Evolutionary conservation across 2,888 invertebrate species (phyloP).

Genomic region (Penaeus monodon): DNA sequence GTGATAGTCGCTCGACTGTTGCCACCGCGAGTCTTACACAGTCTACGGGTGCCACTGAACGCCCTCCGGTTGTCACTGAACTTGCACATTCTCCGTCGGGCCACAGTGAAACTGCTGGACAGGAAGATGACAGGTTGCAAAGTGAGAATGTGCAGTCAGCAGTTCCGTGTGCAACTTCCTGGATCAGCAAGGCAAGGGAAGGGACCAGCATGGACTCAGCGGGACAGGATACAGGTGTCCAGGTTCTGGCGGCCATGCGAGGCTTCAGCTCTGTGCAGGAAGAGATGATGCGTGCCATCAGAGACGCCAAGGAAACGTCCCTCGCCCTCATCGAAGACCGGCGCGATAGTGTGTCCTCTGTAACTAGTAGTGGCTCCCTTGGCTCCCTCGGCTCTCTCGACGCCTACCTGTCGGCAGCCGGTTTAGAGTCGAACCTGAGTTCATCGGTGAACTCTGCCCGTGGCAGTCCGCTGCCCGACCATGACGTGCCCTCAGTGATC

Average conservation of each 20-base stretch:
- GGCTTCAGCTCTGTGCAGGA: conserved; percentile 58
- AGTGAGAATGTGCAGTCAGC: no score
- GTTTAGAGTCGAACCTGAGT: conserved; percentile 27
- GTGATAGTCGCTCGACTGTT: no score
- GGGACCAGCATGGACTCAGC: background rate
- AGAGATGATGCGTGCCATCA: conserved; percentile 60
- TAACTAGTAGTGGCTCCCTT: conserved; percentile 42
- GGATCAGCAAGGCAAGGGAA: background rate
- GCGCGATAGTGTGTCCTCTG: conserved; percentile 54
- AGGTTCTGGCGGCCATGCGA: conserved; percentile 49
- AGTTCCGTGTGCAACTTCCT: no score
- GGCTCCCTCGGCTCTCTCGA: conserved; percentile 51
- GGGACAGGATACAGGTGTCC: background rate
- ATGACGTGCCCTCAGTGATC: background rate
- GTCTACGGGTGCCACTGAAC: no score
- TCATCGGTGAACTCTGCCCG: conserved; percentile 27
- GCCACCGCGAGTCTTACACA: no score
- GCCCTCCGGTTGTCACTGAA: no score
- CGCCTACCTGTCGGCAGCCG: background rate
- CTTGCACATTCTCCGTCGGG: no score
- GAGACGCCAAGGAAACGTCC: conserved; percentile 53
- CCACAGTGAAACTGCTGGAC: no score
- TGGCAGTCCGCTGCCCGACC: background rate
- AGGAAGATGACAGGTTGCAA: no score
- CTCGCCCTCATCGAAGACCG: conserved; percentile 34